Evolutionary conservation across 2,797 vertebrate genomes (phyloP), one percentile per base, ranked within the genome.

Genomic region (Chaetophractus vellerosus): DNA sequence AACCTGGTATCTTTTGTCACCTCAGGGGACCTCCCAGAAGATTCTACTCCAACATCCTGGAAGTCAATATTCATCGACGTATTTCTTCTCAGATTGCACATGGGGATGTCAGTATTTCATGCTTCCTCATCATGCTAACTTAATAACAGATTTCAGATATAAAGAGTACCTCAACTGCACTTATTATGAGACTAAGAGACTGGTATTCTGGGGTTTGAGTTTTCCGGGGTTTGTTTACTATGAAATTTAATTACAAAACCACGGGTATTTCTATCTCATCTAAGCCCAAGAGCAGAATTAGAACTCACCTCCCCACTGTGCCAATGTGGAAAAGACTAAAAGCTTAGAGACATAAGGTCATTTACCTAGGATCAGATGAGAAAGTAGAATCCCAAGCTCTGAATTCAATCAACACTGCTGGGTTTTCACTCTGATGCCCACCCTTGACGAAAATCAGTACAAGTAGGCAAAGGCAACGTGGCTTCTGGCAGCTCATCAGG

Each of bases 161-260:
- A 71, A 78, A 83, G 1, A 50, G 50, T 68, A 74, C 36, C n/a
- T 66, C 48, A 28, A 19, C 4, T 21, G 10, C 12, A 33, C 33
- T 59, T 74, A 79, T 12, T 6, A 76, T 15, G 18, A 84, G 50
- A 48, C 26, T 15, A 55, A 6, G 19, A 55, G 26, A 33, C 31
- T 66, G 8, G 7, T 71, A 26, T 80, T 71, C n/a, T 33, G 4
- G 0, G 6, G 24, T 83, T 78, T 93, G 66, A 82, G 66, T 28
- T 66, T 90, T n/a, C 21, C 36, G 11, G 48, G 38, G 18, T 55
- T 68, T 68, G 10, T 41, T 36, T 81, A 78, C 12, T 23, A 18
- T 84, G 72, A 48, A 84, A 57, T 88, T 88, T 88, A 57, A 61
- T 74, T 41, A 80, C n/a, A 75, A 59, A 66, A 85, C 24, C n/a